A percentile compares a stretch with the other conserved stretches of the same genome.
Evolutionary conservation across 2,113 vertebrate species (phyloP).

Genomic region (Otus sunia): DNA sequence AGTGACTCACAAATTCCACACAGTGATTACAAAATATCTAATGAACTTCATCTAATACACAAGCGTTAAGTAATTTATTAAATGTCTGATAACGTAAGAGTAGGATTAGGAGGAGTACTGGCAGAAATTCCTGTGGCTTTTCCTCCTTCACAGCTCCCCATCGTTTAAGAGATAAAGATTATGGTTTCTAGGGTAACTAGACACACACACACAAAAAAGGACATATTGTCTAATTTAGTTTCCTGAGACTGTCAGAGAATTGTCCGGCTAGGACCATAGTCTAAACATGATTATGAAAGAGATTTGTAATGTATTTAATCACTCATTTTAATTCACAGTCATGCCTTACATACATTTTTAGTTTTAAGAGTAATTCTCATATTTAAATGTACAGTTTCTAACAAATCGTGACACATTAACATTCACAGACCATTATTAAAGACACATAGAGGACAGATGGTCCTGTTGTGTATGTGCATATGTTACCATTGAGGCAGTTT

Average conservation of each 20-base stretch:
- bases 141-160: conserved; percentile 61
- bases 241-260: conserved; percentile 60
- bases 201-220: conserved; percentile 62
- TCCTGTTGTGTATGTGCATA: background rate
- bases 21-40: conserved; percentile 1
- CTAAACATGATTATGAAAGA: conserved; percentile 70
- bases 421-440: conserved; percentile 57
- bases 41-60: background rate
- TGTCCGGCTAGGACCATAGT: conserved; percentile 51
- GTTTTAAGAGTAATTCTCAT: conserved; percentile 30
- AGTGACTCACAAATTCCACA: background rate
- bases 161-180: conserved; percentile 81
- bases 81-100: conserved; percentile 40
- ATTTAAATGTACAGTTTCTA: conserved; percentile 32
- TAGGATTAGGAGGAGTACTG: conserved; percentile 50
- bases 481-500: conserved; percentile 38
- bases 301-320: conserved; percentile 53
- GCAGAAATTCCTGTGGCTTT: conserved; percentile 61
- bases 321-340: conserved; percentile 47
- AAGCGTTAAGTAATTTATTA: conserved; percentile 52
- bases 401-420: conserved; percentile 47
- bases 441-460: conserved; percentile 64
- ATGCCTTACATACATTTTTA: background rate
- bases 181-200: conserved; percentile 86
- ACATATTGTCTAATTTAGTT: conserved; percentile 74